Percentiles rank a stretch among this genome's conserved stretches.
These are phyloP conservation scores for Drosophila stalkeri DNA, from an alignment of 2,888 invertebrate genomes.

Conservation along the genomic window DNA sequence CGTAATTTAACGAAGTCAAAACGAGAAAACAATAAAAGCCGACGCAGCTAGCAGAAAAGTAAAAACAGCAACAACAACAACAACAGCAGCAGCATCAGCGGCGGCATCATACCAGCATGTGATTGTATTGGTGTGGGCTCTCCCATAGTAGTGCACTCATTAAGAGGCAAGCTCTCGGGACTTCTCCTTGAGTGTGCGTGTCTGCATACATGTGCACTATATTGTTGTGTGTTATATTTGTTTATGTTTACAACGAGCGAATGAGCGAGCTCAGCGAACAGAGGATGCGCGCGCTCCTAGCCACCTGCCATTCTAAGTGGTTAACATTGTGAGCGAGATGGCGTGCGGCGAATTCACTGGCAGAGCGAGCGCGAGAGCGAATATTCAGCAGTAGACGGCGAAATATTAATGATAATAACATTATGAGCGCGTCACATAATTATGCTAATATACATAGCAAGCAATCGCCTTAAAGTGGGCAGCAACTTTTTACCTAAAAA, in stretches of 20 bases:
- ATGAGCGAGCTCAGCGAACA: slow-evolving; percentile 58
- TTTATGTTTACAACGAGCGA: slow-evolving; percentile 55
- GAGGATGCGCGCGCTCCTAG: slow-evolving; percentile 74
- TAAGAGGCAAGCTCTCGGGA: slow-evolving; percentile 41
- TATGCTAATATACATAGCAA: slow-evolving; percentile 24
- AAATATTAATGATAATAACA: slow-evolving; percentile 38
- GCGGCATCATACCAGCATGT: slow-evolving; percentile 10
- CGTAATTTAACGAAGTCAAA: slow-evolving; percentile 84
- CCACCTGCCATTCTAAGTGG: slow-evolving; percentile 65
- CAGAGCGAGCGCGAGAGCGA: slow-evolving; percentile 28
- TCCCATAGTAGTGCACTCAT: slow-evolving; percentile 56
- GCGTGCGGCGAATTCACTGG: slow-evolving; percentile 22
- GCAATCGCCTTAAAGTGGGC: slow-evolving; percentile 14
- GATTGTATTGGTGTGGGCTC: slow-evolving; percentile 40
- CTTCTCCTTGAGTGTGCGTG: slow-evolving; percentile 19
- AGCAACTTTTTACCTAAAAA: background rate
- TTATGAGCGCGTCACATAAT: slow-evolving; percentile 30
- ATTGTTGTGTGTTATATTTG: slow-evolving; percentile 67
- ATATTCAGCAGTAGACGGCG: background rate
- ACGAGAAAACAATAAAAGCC: slow-evolving; percentile 80
- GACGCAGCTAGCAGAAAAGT: slow-evolving; percentile 44
- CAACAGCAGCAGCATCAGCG: background rate
- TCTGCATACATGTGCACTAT: slow-evolving; percentile 47
- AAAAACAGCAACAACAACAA: slow-evolving; percentile 19
- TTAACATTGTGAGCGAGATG: slow-evolving; percentile 55